Evolutionary conservation across 2,113 vertebrate genomes (phyloP).

Genomic region (Macroglossus sobrinus): DNA sequence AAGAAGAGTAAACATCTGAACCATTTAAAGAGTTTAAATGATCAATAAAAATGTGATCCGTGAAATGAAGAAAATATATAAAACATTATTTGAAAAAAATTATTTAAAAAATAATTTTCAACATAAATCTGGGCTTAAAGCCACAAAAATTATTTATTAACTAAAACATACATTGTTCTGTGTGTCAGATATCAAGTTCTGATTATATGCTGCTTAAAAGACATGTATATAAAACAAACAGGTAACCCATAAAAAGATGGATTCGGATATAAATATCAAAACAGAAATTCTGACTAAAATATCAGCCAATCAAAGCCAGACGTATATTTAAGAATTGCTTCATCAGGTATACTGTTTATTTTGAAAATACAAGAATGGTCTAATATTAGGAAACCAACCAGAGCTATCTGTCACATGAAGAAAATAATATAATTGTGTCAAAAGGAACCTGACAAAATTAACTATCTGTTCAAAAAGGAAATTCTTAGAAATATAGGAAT

Average conservation of each 20-base stretch:
- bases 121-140: background rate
- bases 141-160: background rate
- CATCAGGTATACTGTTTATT: background rate
- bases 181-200: background rate
- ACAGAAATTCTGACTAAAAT: constrained; percentile 6
- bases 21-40: background rate
- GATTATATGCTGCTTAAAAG: background rate
- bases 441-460: background rate
- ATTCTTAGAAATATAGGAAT: background rate
- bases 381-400: background rate
- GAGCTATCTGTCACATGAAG: background rate
- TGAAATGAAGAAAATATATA: background rate
- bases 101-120: background rate
- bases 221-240: background rate
- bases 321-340: background rate
- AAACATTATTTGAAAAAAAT: background rate
- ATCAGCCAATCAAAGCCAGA: background rate
- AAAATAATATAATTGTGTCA: background rate
- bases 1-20: background rate
- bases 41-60: background rate
- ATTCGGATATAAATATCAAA: background rate
- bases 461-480: background rate
- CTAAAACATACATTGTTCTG: background rate
- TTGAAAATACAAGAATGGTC: background rate
- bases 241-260: background rate